phyloP scores from a whole-genome alignment of 2,113 vertebrate species.

The Xerus inauris region DNA sequence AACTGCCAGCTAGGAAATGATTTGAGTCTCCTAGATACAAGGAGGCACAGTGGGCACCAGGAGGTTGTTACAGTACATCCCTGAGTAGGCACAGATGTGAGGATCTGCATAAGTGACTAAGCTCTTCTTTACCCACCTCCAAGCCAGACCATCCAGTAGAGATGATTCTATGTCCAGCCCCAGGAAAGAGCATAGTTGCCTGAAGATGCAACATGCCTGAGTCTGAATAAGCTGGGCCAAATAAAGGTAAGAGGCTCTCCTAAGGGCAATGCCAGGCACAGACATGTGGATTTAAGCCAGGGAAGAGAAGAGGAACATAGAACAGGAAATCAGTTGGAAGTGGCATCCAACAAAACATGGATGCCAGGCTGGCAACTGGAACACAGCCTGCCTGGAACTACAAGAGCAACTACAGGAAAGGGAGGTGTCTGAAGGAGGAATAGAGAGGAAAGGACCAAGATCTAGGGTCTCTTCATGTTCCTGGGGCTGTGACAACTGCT shows the following conservation, averaged over 20 bases:
- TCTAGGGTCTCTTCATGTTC: not conserved
- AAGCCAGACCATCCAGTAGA: slow-evolving; percentile 11
- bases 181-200: slow-evolving; percentile 71
- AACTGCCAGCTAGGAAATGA: slow-evolving; percentile 55
- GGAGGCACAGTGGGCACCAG: slow-evolving; percentile 34
- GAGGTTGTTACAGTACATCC: slow-evolving; percentile 48
- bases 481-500: not conserved
- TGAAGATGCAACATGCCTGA: slow-evolving; percentile 63
- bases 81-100: slow-evolving; percentile 33
- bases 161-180: slow-evolving; percentile 9
- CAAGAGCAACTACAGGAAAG: not conserved
- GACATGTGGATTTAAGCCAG: slow-evolving; percentile 44
- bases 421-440: not conserved
- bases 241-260: slow-evolving; percentile 7
- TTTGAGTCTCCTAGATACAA: slow-evolving; percentile 64
- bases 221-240: slow-evolving; percentile 48
- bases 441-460: not conserved
- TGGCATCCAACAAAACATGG: not conserved
- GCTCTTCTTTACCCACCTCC: not conserved
- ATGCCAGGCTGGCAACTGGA: not conserved
- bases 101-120: not conserved
- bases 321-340: not conserved
- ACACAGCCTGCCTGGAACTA: not conserved
- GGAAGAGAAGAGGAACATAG: slow-evolving; percentile 20
- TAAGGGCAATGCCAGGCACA: not conserved